Conservation (phyloP, 1,140 invertebrate genomes). For the Hycleus cichorii region DNA sequence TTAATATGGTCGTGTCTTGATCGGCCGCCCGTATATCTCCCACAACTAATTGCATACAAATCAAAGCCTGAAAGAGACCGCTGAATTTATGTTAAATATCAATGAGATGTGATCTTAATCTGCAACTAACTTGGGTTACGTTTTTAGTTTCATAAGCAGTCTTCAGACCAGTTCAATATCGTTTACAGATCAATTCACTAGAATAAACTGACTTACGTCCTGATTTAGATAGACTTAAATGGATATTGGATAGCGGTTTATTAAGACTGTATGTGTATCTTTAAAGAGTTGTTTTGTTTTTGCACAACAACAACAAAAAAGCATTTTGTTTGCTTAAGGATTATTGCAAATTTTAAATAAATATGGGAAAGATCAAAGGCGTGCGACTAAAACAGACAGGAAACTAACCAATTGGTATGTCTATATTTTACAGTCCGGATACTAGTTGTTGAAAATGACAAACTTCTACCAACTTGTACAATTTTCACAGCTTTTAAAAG, state of each 20-base stretch:
- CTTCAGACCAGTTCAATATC: too few relatives aligned
- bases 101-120: conserved; percentile 39
- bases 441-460: conserved; percentile 18
- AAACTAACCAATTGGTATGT: conserved; percentile 5
- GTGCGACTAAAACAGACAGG: conserved; percentile 2
- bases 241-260: too few relatives aligned
- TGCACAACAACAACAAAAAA: background rate
- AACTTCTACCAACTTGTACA: conserved; percentile 3
- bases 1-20: conserved; percentile 19
- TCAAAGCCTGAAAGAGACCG: conserved; percentile 36
- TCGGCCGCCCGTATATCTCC: conserved; percentile 22
- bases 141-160: too few relatives aligned
- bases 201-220: too few relatives aligned
- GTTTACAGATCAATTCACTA: too few relatives aligned
- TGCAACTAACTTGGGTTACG: conserved; percentile 16
- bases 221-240: too few relatives aligned
- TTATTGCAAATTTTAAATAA: background rate
- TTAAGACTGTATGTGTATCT: conserved; percentile 1
- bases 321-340: conserved; percentile 6
- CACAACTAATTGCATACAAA: conserved; percentile 38
- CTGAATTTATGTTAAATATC: conserved; percentile 37
- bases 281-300: too few relatives aligned
- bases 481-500: background rate
- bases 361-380: conserved; percentile 7
- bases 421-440: conserved; percentile 9